Evolutionary conservation across 2,113 vertebrate species (phyloP).

Genomic region (Cryptomyrus ogoouensis): DNA sequence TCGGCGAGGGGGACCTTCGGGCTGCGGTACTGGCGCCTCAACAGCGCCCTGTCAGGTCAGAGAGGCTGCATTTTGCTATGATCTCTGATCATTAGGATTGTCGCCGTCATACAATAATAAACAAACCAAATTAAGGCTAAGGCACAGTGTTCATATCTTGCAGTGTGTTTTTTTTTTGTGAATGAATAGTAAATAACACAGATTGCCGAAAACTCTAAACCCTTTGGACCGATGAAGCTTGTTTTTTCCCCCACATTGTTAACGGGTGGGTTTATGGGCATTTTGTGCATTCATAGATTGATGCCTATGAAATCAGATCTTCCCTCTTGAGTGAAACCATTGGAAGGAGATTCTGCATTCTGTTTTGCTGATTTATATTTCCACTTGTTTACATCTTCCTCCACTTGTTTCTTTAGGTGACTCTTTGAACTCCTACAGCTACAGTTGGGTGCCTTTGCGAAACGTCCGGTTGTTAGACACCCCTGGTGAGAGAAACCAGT

Average conservation of each 20-base stretch:
- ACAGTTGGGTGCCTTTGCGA: slow-evolving; percentile 54
- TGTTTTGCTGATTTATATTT: background rate
- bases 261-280: background rate
- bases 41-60: slow-evolving; percentile 58
- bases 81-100: background rate
- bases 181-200: background rate
- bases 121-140: background rate
- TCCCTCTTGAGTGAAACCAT: background rate
- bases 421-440: slow-evolving; percentile 58
- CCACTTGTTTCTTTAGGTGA: slow-evolving; percentile 50
- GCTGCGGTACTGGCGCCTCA: slow-evolving; percentile 51
- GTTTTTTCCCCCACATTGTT: background rate
- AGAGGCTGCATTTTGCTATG: background rate
- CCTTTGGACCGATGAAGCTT: background rate
- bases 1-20: slow-evolving; percentile 48
- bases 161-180: background rate
- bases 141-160: background rate
- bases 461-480: slow-evolving; percentile 49
- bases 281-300: background rate
- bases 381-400: background rate
- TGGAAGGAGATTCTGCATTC: background rate
- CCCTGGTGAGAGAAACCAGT: slow-evolving; percentile 14
- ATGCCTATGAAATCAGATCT: background rate
- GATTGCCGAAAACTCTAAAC: background rate
- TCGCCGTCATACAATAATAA: background rate